Evolutionary conservation across 2,113 vertebrate species (phyloP).

Genomic region (Hypomesus transpacificus): DNA sequence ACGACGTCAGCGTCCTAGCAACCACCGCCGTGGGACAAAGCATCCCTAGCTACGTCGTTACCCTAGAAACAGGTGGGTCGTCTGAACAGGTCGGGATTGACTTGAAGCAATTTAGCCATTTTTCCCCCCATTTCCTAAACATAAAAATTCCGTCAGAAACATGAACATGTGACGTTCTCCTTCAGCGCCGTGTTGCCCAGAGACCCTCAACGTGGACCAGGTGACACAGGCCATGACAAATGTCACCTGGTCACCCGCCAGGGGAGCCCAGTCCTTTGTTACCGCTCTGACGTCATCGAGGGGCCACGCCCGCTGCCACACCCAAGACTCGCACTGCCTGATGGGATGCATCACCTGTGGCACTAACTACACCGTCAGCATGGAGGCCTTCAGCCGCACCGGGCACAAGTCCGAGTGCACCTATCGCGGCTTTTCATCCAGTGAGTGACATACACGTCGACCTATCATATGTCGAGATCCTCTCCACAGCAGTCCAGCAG

Average conservation of each 20-base stretch:
- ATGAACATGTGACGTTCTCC: background rate
- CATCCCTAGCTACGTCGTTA: constrained; percentile 82
- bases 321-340: constrained; percentile 79
- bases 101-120: no score
- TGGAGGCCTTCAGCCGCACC: constrained; percentile 78
- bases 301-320: constrained; percentile 84
- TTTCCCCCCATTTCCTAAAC: no score
- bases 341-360: constrained; percentile 90
- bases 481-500: no score
- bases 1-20: constrained; percentile 76
- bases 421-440: constrained; percentile 82
- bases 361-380: constrained; percentile 80
- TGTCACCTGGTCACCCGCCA: constrained; percentile 81
- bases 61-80: constrained; percentile 79
- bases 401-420: constrained; percentile 74
- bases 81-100: no score
- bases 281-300: constrained; percentile 73
- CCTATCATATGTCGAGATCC: background rate
- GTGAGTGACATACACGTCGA: constrained; percentile 66
- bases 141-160: background rate
- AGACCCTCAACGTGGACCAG: constrained; percentile 70
- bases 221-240: constrained; percentile 85
- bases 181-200: constrained; percentile 86
- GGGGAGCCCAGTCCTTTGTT: constrained; percentile 74
- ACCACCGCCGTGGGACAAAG: constrained; percentile 73